These are phyloP conservation scores for Todus mexicanus DNA, from an alignment of 2,797 vertebrate genomes.

Conservation along the genomic window DNA sequence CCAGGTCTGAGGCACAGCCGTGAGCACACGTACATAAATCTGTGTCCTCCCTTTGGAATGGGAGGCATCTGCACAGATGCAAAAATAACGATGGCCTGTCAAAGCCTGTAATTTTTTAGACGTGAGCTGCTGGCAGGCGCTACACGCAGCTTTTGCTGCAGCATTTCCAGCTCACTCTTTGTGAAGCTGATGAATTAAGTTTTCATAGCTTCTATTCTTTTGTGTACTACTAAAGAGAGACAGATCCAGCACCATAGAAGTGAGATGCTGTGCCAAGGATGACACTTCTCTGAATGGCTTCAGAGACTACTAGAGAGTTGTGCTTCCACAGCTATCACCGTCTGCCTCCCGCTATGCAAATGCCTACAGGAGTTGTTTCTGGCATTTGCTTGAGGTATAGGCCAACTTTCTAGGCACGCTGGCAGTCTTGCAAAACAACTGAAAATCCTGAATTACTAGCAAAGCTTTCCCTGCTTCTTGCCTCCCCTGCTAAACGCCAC, in stretches of 20 bases:
- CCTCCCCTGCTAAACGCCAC: background rate
- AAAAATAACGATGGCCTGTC: slow-evolving; percentile 29
- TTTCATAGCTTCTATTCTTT: slow-evolving; percentile 3
- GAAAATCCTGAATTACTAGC: background rate
- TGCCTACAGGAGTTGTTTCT: background rate
- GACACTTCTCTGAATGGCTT: slow-evolving; percentile 7
- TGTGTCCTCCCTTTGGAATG: background rate
- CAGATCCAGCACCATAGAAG: background rate
- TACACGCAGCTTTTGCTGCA: background rate
- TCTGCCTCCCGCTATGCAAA: background rate
- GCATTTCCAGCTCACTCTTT: background rate
- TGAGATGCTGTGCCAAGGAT: slow-evolving; percentile 21
- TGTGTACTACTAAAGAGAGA: background rate
- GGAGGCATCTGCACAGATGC: background rate
- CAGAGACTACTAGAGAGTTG: background rate
- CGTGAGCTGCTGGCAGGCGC: slow-evolving; percentile 19
- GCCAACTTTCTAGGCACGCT: background rate
- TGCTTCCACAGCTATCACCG: background rate
- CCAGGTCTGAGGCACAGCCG: background rate
- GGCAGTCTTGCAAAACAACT: background rate
- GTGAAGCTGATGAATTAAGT: slow-evolving; percentile 32
- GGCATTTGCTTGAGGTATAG: background rate
- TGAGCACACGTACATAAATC: background rate
- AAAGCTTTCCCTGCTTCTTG: background rate
- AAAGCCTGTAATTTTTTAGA: background rate